These are phyloP conservation scores for Itoplectis maculator DNA, from an alignment of 2,888 invertebrate genomes.

Conservation along the genomic window DNA sequence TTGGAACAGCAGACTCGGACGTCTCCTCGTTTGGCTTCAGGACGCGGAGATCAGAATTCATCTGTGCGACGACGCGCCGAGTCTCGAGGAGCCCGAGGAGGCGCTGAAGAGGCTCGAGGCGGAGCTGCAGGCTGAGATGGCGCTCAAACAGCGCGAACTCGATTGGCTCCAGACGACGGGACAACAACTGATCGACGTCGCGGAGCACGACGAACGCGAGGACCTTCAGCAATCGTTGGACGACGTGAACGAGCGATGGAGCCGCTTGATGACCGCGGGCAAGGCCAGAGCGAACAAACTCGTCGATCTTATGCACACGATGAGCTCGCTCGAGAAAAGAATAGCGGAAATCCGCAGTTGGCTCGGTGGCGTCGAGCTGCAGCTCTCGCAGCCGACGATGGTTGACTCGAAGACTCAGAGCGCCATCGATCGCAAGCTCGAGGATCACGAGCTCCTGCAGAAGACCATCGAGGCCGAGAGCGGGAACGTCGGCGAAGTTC, in stretches of 20 bases:
- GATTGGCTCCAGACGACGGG: constrained; percentile 92
- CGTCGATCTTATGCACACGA: constrained; percentile 89
- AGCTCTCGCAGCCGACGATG: constrained; percentile 88
- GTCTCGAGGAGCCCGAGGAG: constrained; percentile 89
- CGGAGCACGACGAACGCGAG: constrained; percentile 87
- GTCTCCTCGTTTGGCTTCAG: constrained; percentile 90
- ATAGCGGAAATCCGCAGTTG: constrained; percentile 90
- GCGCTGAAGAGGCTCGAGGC: constrained; percentile 90
- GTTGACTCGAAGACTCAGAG: constrained; percentile 89
- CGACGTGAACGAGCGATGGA: constrained; percentile 89
- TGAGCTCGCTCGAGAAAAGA: constrained; percentile 89
- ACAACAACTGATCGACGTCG: constrained; percentile 88
- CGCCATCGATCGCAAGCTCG: constrained; percentile 89
- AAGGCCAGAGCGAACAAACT: constrained; percentile 90
- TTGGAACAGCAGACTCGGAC: constrained; percentile 89
- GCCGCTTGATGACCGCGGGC: constrained; percentile 88
- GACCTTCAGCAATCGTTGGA: constrained; percentile 86
- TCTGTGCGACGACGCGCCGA: constrained; percentile 81
- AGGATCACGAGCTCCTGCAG: constrained; percentile 90
- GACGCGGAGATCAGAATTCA: constrained; percentile 87
- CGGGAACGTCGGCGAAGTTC: constrained; percentile 90
- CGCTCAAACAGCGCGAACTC: constrained; percentile 91
- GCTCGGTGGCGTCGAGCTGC: constrained; percentile 90
- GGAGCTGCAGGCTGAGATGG: constrained; percentile 91
- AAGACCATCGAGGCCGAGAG: constrained; percentile 92